Conservation (phyloP, 2,888 invertebrate species). For the Brachyptera risi region DNA sequence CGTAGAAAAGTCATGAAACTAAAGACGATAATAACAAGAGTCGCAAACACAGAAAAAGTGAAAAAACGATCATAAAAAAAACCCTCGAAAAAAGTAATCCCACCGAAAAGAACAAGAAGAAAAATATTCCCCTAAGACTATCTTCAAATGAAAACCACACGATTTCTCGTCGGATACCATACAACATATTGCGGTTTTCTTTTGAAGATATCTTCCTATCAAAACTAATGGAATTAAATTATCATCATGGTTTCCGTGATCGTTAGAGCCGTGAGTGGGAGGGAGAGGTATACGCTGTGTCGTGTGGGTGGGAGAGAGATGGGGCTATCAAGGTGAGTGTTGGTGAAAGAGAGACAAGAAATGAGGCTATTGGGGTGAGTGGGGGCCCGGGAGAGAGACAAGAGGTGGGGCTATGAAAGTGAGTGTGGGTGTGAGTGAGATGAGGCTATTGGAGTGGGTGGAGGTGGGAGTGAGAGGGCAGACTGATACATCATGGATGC, state of each 20-base stretch:
- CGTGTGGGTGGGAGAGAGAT: not conserved
- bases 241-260: constrained; percentile 22
- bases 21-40: not conserved
- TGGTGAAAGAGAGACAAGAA: no score
- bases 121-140: not conserved
- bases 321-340: no score
- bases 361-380: no score
- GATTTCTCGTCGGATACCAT: not conserved
- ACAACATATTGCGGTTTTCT: not conserved
- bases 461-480: constrained; percentile 1
- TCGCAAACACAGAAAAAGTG: not conserved
- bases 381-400: no score
- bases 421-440: no score
- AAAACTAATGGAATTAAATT: constrained; percentile 30
- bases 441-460: no score
- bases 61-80: constrained; percentile 13
- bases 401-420: no score
- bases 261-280: constrained; percentile 11
- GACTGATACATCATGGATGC: constrained; percentile 13
- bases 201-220: constrained; percentile 6
- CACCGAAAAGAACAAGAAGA: not conserved
- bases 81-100: not conserved
- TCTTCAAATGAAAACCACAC: not conserved
- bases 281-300: not conserved
- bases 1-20: not conserved